Evolutionary conservation across 2,113 vertebrate species (phyloP).

Genomic region (Puntigrus tetrazona): DNA sequence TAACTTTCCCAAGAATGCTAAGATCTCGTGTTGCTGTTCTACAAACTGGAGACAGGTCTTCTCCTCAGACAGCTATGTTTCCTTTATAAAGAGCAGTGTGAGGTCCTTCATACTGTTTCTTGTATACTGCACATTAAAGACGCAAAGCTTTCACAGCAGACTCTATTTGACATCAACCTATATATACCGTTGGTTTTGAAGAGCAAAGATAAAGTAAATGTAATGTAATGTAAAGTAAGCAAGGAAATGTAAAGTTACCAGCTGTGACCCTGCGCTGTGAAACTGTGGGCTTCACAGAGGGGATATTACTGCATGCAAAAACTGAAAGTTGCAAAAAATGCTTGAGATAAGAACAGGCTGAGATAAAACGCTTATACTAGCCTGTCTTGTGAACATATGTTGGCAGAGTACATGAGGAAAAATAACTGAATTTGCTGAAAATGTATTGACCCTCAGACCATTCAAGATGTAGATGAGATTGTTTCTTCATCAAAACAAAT

Average conservation of each 20-base stretch:
- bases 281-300: not conserved
- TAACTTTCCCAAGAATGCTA: not conserved
- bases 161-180: not conserved
- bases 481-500: not conserved
- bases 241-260: conserved; percentile 11
- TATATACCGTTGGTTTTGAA: not conserved
- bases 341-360: not conserved
- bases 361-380: not conserved
- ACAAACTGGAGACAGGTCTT: not conserved
- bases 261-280: not conserved
- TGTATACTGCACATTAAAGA: not conserved
- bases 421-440: not conserved
- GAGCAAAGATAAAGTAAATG: not conserved
- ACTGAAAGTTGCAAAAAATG: not conserved
- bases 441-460: not conserved
- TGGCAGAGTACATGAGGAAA: not conserved
- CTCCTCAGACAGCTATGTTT: not conserved
- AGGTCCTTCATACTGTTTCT: not conserved
- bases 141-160: not conserved
- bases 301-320: not conserved
- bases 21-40: not conserved
- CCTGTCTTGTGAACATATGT: not conserved
- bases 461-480: not conserved
- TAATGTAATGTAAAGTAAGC: conserved; percentile 8
- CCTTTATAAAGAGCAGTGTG: not conserved